Base-by-base conservation (phyloP, 2,113 vertebrate species). In the Alexandromys fortis region DNA sequence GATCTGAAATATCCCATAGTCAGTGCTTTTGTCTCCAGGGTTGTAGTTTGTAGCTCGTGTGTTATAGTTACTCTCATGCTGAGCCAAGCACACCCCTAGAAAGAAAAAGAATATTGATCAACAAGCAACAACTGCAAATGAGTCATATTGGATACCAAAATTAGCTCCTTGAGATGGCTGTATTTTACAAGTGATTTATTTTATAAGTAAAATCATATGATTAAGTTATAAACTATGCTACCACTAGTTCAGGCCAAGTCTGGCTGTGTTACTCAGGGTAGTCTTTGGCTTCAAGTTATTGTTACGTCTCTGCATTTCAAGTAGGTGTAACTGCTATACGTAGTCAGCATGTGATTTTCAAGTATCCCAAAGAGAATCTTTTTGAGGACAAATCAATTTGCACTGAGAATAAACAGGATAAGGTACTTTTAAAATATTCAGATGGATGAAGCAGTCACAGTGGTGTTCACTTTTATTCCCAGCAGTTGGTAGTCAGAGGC, bases 1-100 rank as follows among this genome's bases (percentile, higher is more conserved):
- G 89, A 98, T 98, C 97, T 99, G 98, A n/a, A 98, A 98, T 89
- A 98, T 98, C 21, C 98, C 97, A 1, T 98, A 99, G 72, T 98
- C 98, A 0, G 98, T 98, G 85, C 98, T 98, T 76, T 0, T 1
- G 52, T 92, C 77, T 33, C 65, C 2, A 6, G 0, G 30, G 73
- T 98, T 98, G 70, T 94, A 97, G 96, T 98, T 97, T 52, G 1
- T 98, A 35, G 95, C 97, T 9, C 0, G 0, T 1, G 98, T 98
- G 93, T 98, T 97, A 49, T 96, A 98, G 73, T 0, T 0, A 14
- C 98, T 98, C 96, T 98, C 98, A 55, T 95, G 97, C n/a, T 7
- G 83, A 61, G 97, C 70, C 70, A 98, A 72, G 42, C 98, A 99
- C 30, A 99, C 38, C 98, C 98, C 98, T 98, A 94, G 76, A 92